Base-by-base conservation (phyloP, 2,888 invertebrate genomes). In the Phasia obesa region DNA sequence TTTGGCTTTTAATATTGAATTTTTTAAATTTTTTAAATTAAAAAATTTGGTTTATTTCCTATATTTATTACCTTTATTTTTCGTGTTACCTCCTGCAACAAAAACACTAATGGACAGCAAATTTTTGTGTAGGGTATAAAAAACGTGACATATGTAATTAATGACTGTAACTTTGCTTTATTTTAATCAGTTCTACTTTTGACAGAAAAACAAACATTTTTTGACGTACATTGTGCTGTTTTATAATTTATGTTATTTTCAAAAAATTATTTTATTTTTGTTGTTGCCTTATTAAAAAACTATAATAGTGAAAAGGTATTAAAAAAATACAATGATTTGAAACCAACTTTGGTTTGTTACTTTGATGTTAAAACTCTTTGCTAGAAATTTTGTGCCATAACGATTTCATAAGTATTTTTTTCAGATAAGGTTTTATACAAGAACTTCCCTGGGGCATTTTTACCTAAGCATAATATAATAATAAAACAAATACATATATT, bases 131-230 rank as follows among this genome's bases (percentile, higher is more conserved):
- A 53, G 67, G 17, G 53, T 42, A 23, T 17, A n/a, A 17, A 31
- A 23, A 65, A 44, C 67, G 15, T 81, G 81, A 70, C 51, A 75
- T 53, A 44, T 76, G 44, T 55, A 57, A 70, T 70, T 77, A 67
- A 62, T 70, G 64, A 65, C 64, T 59, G 51, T 69, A 69, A 64
- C n/a, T 44, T 53, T 17, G 19, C 23, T 23, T 55, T 25, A 77
- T 44, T 77, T 55, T 35, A 77, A 70, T 77, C 77, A 67, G 25
- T 27, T 38, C 51, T 17, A 59, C 51, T 67, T 76, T 67, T 75
- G 64, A 65, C 65, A 67, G 15, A 15, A 23, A 49, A 60, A 57
- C 57, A 65, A 75, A 44, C 44, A 47, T 25, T 19, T 25, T 19
- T 35, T 15, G 17, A 47, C 47, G 19, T n/a, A 55, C 23, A 75